These are phyloP conservation scores for Erpetoichthys calabaricus DNA, from an alignment of 2,797 vertebrate genomes.

Conservation along the genomic window DNA sequence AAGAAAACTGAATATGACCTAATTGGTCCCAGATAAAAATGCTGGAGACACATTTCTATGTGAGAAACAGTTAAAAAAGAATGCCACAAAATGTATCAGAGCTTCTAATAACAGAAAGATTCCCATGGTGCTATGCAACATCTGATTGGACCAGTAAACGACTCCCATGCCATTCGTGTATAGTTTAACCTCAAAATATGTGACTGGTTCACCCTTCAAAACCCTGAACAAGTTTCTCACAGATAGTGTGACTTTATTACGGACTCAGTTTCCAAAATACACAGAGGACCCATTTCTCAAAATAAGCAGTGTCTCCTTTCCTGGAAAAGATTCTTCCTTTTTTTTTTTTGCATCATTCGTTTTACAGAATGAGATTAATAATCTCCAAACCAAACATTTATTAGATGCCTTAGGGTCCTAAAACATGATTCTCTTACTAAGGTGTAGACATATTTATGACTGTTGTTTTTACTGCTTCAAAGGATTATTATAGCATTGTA, in stretches of 20 bases:
- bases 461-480: neutral
- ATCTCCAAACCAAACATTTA: no score
- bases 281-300: neutral
- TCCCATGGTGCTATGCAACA: neutral
- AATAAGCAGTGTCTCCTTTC: no score
- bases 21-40: no score
- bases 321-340: no score
- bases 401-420: no score
- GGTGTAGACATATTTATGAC: neutral
- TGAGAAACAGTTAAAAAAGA: neutral
- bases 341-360: no score
- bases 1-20: no score
- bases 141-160: neutral
- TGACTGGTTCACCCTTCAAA: neutral
- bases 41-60: neutral
- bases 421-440: neutral
- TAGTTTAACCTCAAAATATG: conserved; percentile 1
- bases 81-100: neutral
- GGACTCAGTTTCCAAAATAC: neutral
- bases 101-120: neutral
- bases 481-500: no score
- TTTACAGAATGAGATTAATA: no score
- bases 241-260: neutral
- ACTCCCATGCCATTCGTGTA: neutral
- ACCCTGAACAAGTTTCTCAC: neutral